These are phyloP conservation scores for Gibbula magus DNA, from an alignment of 2,888 invertebrate species.

Conservation along the genomic window DNA sequence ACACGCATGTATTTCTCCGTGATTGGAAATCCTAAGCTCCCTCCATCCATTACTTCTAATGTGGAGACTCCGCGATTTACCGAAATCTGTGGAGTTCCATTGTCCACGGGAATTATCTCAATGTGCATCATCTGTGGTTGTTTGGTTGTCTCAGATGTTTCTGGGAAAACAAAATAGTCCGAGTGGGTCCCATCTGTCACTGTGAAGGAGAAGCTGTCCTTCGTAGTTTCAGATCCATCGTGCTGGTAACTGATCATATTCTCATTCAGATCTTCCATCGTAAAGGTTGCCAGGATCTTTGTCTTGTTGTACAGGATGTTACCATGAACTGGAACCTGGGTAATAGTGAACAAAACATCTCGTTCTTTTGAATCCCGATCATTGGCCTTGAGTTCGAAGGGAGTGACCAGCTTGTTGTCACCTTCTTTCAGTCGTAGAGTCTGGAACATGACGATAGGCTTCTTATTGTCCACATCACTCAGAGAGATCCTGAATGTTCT, in stretches of 20 bases:
- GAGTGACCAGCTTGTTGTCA: slow-evolving; percentile 70
- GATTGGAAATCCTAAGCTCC: slow-evolving; percentile 65
- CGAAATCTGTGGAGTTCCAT: slow-evolving; percentile 68
- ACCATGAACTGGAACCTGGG: slow-evolving; percentile 71
- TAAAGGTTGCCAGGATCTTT: slow-evolving; percentile 65
- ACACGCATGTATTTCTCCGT: slow-evolving; percentile 63
- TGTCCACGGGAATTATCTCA: slow-evolving; percentile 72
- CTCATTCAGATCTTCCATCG: slow-evolving; percentile 68
- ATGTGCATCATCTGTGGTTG: slow-evolving; percentile 69
- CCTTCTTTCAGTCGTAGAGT: slow-evolving; percentile 71
- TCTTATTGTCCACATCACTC: slow-evolving; percentile 73
- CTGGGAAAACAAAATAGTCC: slow-evolving; percentile 71
- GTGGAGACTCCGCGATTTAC: slow-evolving; percentile 68
- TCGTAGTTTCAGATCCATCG: slow-evolving; percentile 72
- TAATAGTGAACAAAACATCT: slow-evolving; percentile 67
- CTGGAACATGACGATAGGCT: slow-evolving; percentile 70
- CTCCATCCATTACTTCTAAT: slow-evolving; percentile 57
- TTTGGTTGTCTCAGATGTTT: slow-evolving; percentile 63
- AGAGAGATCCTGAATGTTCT: slow-evolving; percentile 73
- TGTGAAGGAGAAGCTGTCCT: slow-evolving; percentile 71
- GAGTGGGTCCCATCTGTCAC: slow-evolving; percentile 73
- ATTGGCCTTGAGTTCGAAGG: slow-evolving; percentile 73
- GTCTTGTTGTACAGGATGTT: slow-evolving; percentile 67
- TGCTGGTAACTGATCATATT: slow-evolving; percentile 74
- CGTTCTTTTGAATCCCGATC: slow-evolving; percentile 71